Percentiles rank a stretch among this genome's conserved stretches.
phyloP scores from a whole-genome alignment of 2,797 vertebrate species.

The Pristis pectinata region DNA sequence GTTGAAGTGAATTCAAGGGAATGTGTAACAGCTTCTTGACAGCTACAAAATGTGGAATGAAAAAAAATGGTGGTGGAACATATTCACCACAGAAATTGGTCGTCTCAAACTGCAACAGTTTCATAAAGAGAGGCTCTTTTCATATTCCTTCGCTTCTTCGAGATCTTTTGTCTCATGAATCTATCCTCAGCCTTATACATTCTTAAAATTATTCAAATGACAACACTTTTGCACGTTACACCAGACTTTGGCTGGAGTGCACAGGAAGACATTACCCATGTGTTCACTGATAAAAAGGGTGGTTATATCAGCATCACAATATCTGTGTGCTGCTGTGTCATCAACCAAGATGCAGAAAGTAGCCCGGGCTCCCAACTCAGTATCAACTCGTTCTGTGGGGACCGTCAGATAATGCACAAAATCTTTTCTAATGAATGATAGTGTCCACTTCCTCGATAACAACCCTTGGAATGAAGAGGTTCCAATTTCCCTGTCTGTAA shows the following conservation, averaged over 20 bases:
- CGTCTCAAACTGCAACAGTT: neutral
- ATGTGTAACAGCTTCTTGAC: neutral
- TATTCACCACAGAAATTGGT: neutral
- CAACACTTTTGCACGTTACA: neutral
- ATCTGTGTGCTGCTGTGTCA: too few relatives aligned
- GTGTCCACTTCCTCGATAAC: neutral
- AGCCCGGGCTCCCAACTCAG: too few relatives aligned
- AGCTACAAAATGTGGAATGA: neutral
- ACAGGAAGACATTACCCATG: neutral
- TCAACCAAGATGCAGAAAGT: too few relatives aligned
- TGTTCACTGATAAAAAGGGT: too few relatives aligned
- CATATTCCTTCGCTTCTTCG: neutral
- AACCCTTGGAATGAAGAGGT: neutral
- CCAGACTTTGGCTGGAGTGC: neutral
- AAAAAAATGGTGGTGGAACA: neutral
- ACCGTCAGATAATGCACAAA: neutral
- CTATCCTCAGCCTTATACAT: neutral
- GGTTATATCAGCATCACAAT: too few relatives aligned
- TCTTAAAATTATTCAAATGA: neutral
- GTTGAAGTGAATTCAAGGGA: neutral
- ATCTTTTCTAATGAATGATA: neutral
- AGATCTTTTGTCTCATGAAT: neutral
- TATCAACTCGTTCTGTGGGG: too few relatives aligned
- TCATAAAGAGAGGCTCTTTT: neutral
- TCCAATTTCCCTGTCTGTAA: neutral